Percentiles rank a stretch among this genome's conserved stretches.
Conservation (phyloP, 2,888 invertebrate genomes). For the Entomobrya multifasciata region DNA sequence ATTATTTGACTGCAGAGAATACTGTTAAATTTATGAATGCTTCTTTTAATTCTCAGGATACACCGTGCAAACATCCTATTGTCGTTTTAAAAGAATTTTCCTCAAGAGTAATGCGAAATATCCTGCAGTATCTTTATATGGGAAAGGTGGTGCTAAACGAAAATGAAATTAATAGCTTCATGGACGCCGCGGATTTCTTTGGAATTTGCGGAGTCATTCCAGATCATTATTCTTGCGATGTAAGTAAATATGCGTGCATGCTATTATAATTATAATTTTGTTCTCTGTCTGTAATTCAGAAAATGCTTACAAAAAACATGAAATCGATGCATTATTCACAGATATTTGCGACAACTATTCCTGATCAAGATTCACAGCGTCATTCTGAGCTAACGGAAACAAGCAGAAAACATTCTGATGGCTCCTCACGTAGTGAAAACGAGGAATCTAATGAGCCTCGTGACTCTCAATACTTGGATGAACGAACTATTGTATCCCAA, state of each 20-base stretch:
- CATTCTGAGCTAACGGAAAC: too few species aligned
- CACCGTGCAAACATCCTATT: slow-evolving; percentile 77
- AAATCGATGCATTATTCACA: neutral
- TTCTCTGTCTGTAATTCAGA: too few species aligned
- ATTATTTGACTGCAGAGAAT: neutral
- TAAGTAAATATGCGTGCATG: slow-evolving; percentile 44
- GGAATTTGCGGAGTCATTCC: slow-evolving; percentile 74
- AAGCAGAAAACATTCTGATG: neutral
- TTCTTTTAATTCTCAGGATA: slow-evolving; percentile 71
- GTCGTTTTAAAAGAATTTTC: slow-evolving; percentile 77
- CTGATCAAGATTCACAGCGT: neutral
- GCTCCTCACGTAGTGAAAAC: slow-evolving; percentile 9
- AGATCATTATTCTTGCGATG: slow-evolving; percentile 56
- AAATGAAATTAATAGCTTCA: slow-evolving; percentile 76
- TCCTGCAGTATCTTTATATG: slow-evolving; percentile 76
- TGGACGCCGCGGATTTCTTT: slow-evolving; percentile 77
- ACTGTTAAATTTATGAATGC: neutral
- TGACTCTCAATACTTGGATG: slow-evolving; percentile 8
- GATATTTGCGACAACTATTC: slow-evolving; percentile 33
- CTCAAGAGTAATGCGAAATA: slow-evolving; percentile 70
- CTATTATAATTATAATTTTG: too few species aligned
- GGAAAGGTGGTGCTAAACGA: slow-evolving; percentile 75
- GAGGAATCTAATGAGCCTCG: slow-evolving; percentile 14
- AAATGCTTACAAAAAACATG: neutral
- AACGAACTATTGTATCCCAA: neutral